Base-by-base conservation (phyloP, 2,797 vertebrate species). In the Tokudaia muenninki region DNA sequence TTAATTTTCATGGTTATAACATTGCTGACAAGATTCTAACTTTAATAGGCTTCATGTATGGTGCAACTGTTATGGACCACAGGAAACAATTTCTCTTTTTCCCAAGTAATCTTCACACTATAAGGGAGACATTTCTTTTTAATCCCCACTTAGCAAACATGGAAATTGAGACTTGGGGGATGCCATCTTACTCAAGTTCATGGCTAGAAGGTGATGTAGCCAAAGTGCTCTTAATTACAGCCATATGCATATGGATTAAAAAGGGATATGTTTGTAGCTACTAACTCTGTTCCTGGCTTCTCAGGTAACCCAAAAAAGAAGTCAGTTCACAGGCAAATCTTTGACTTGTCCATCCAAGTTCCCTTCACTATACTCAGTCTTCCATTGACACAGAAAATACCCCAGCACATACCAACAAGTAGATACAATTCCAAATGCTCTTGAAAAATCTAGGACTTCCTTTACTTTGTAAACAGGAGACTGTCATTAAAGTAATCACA, bases 391-490 rank as follows among this genome's bases (percentile, higher is more conserved):
- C 24, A 37, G 31, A 95, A 94, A 87, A 41, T 37, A 88, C 37
- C 63, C 87, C 80, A 80, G 31, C 52, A 78, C 3, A 61, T 5
- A 93, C 70, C n/a, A 92, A 96, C 17, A 92, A 90, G 75, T 9
- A 88, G 55, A 91, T 16, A 37, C 26, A 90, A 92, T 41, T 94
- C 70, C 82, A 87, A 82, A 44, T 80, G 61, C 21, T 95, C 87
- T 67, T 94, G 57, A 83, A 95, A 90, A 90, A 14, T 74, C 77
- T 75, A 14, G 75, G 61, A 67, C 83, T 91, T 80, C 83, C 29
- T 67, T 92, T 26, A 41, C n/a, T 90, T 5, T 77, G 55, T 78
- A 74, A 84, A 96, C 44, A 88, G 82, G 37, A 83, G 34, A 70
- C 17, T 41, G 37, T 52, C 78, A 70, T 90, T 87, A 95, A 90